Evolutionary conservation across 2,797 vertebrate genomes (phyloP).

Genomic region (Rhyacichthys aspro): DNA sequence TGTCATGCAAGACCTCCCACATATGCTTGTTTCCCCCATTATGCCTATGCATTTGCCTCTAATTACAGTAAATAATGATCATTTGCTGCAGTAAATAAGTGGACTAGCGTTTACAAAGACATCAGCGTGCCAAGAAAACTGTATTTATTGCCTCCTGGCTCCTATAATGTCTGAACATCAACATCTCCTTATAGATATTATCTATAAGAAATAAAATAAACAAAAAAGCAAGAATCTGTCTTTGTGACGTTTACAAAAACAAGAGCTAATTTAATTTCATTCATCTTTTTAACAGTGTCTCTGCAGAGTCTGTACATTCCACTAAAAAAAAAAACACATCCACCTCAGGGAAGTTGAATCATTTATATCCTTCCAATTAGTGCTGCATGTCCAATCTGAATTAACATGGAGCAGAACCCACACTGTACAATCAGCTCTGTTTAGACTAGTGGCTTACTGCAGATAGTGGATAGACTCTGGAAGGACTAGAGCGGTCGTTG

Average conservation of each 20-base stretch:
- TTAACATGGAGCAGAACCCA: slow-evolving; percentile 19
- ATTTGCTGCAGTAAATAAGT: slow-evolving; percentile 52
- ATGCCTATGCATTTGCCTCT: slow-evolving; percentile 60
- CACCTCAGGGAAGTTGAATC: slow-evolving; percentile 2
- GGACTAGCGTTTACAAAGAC: slow-evolving; percentile 28
- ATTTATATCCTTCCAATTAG: too few relatives aligned
- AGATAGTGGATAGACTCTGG: slow-evolving; percentile 31
- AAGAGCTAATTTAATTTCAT: slow-evolving; percentile 8
- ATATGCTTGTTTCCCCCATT: slow-evolving; percentile 65
- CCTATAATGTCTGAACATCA: slow-evolving; percentile 8
- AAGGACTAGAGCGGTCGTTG: slow-evolving; percentile 20
- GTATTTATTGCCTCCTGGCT: slow-evolving; percentile 31
- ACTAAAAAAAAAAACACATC: neutral
- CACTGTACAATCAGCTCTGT: slow-evolving; percentile 33
- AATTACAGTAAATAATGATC: slow-evolving; percentile 65
- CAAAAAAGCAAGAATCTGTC: too few relatives aligned
- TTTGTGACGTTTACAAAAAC: too few relatives aligned
- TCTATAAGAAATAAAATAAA: too few relatives aligned
- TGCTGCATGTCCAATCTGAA: slow-evolving; percentile 6
- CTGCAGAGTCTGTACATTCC: slow-evolving; percentile 10
- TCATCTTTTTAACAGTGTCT: neutral
- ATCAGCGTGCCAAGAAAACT: slow-evolving; percentile 28
- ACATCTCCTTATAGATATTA: neutral
- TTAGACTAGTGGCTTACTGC: slow-evolving; percentile 27
- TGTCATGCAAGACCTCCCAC: slow-evolving; percentile 55